Evolutionary conservation across 2,888 invertebrate genomes (phyloP), one percentile per base, ranked within the genome.

Genomic region (Agrilus biguttatus): DNA sequence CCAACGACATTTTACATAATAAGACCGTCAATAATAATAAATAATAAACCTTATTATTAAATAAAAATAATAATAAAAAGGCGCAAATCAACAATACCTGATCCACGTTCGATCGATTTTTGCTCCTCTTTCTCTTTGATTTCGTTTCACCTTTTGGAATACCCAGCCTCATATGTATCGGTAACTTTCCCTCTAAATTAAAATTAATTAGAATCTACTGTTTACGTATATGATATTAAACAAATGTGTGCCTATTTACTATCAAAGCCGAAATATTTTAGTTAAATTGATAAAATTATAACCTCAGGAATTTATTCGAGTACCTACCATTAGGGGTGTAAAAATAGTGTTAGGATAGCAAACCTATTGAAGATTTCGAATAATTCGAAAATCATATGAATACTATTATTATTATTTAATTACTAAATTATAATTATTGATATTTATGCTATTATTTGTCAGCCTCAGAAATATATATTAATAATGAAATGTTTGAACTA

Each of bases 31-130:
- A 39, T 35, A 36, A 39, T 36, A 33, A 36, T 39, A 28, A 42
- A 42, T 28, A 28, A 14, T 14, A 41, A 33, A 40, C 5, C 41
- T 33, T 35, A 32, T 33, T 41, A 41, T 14, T 41, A 45, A 39
- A 38, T 42, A 41, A 43, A 46, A 21, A 14, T 43, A 40, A 33
- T 36, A 46, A 46, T 43, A 45, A 47, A 47, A 33, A 40, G 43
- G 34, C 33, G 40, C 39, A 53, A 53, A 55, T 55, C 55, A 52
- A 55, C 55, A 59, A 63, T 65, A 70, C 68, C 63, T 71, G 69
- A 53, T 71, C 70, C 51, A 63, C 48, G 45, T 59, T 65, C 36
- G 67, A 66, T 49, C 67, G 64, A 46, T 67, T 68, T 51, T 69
- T 67, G 46, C 61, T 66, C 51, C 66, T 68, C 49, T 64, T 66